Evolutionary conservation across 1,140 invertebrate species (phyloP), one percentile per base, ranked within the genome.

Genomic region (Odontomachus brunneus): DNA sequence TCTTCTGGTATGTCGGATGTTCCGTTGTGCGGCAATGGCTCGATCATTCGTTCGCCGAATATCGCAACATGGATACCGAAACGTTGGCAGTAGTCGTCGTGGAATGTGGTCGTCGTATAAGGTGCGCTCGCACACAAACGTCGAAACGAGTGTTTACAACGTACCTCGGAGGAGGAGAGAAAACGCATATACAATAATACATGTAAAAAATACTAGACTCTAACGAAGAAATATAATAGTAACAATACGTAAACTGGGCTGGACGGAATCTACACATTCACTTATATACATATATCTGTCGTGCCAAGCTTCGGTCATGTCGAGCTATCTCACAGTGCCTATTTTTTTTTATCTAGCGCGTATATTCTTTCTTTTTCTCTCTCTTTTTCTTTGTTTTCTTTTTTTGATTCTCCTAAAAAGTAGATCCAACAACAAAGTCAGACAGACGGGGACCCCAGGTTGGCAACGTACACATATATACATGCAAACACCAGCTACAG

Each of bases 241-340:
- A 44, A 11, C 83, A 88, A 86, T 89, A 84, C 87, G 65, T 89
- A 82, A 91, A 91, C 73, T 92, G 93, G 92, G 92, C 91, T 92
- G 93, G 93, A 94, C 93, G 93, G 93, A 94, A 92, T 94, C 93
- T 94, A 94, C 90, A 94, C 93, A 94, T 92, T 93, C 89, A 93
- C 83, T 92, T 93, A 93, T 93, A 93, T 94, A 93, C 91, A 93
- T 93, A 94, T 92, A 92, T 93, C 91, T 92, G 91, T 92, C 91
- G 92, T 92, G 90, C 93, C 92, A 93, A 92, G 90, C 90, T 90
- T 92, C 87, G 88, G 89, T 92, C 87, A 83, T 78, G 29, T 89
- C 88, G 88, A 90, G 88, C 86, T 86, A 86, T 89, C 81, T 88
- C 89, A 86, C 82, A 90, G 53, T 90, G 53, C 82, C 72, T 83